A percentile compares a stretch with the other conserved stretches of the same genome.
Conservation (phyloP, 2,888 invertebrate genomes). For the Punctoribates punctum region DNA sequence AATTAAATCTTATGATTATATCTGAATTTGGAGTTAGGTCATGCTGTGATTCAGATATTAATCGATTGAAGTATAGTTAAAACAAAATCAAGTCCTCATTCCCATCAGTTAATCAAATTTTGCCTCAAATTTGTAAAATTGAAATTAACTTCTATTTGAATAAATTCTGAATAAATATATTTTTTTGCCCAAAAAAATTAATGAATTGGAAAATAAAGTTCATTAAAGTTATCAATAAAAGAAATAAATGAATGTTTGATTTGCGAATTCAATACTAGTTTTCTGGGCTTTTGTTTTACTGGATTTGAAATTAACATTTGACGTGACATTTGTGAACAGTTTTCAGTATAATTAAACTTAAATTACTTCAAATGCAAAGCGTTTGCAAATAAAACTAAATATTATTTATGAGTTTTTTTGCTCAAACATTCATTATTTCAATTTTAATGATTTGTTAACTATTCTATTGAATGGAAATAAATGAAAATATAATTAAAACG, state of each 20-base stretch:
- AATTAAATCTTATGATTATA: no score
- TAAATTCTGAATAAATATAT: no score
- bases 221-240: neutral
- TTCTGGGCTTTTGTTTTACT: neutral
- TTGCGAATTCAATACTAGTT: neutral
- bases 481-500: neutral
- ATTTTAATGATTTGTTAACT: neutral
- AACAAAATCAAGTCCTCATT: no score
- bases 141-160: no score
- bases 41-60: no score
- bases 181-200: neutral
- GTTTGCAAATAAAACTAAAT: neutral
- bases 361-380: neutral
- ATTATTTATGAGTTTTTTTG: neutral
- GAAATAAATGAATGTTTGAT: neutral
- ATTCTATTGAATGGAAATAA: neutral
- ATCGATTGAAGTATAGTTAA: no score
- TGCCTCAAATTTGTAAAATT: no score
- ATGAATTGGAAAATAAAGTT: conserved; percentile 15
- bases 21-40: no score
- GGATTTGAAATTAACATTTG: neutral
- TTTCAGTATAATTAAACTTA: neutral
- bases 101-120: no score
- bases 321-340: neutral
- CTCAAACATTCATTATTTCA: neutral